Evolutionary conservation across 2,113 vertebrate genomes (phyloP), one percentile per base, ranked within the genome.

Genomic region (Lycaon pictus): DNA sequence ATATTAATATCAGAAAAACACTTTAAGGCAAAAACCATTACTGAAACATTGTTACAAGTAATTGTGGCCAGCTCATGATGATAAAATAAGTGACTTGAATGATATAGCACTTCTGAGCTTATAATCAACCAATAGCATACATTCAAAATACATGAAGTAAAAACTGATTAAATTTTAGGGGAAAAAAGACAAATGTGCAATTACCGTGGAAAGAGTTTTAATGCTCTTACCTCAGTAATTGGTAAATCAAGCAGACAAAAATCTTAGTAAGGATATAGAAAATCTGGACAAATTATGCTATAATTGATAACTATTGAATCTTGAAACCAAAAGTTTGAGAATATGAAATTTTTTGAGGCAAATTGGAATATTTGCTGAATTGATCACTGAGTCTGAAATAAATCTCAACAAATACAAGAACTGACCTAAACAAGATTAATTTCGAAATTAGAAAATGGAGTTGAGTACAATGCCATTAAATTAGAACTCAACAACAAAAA

Each of bases 401-500:
- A 76, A 17, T 25, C 43, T 60, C 20, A 83, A 32, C 7, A 77
- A 88, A 55, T 77, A 62, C 17, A 20, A 77, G 77, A 69, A 5
- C 12, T 62, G 3, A 53, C 60, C 58, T 82, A 23, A 76, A 82
- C 82, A 82, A 12, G 3, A 83, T 58, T 82, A 67, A 69, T 83
- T 60, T 69, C 67, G 55, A 95, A 92, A 60, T 43, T 77, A 88
- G 23, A 88, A 82, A 80, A n/a, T 88, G 77, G 56, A 84, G 15
- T 53, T 62, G 20, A 60, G 53, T 58, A 69, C 62, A 77, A 60
- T 83, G 22, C 82, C 37, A 69, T 67, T 88, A 88, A 88, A 92
- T 67, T 95, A n/a, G 25, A 88, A 95, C 62, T 60, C n/a, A 92
- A 51, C 48, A 69, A 35, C 23, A 65, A 88, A 91, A 93, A 29